Conservation (phyloP, 2,797 vertebrate species). For the Ammospiza maritima region DNA sequence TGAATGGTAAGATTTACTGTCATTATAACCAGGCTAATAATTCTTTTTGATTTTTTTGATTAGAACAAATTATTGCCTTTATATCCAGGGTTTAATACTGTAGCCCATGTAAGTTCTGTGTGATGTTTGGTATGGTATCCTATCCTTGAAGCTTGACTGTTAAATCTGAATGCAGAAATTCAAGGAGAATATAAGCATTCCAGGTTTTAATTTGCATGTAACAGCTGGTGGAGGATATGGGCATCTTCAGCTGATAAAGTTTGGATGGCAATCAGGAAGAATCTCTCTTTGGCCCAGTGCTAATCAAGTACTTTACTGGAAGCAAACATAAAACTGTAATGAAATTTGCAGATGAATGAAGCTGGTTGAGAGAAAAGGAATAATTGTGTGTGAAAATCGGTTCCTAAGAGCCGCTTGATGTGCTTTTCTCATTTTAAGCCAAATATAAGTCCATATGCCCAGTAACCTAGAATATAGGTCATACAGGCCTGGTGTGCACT, state of each 20-base stretch:
- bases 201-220: not conserved
- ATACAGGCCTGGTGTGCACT: not conserved
- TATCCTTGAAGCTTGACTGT: not conserved
- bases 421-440: not conserved
- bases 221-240: not conserved
- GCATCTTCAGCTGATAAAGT: not conserved
- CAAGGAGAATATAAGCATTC: not conserved
- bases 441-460: not conserved
- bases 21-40: not conserved
- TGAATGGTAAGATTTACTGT: not conserved
- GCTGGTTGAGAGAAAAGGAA: not conserved
- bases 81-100: not conserved
- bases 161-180: not conserved
- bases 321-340: not conserved
- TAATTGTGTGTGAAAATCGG: not conserved
- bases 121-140: not conserved
- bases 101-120: not conserved
- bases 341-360: slow-evolving; percentile 6
- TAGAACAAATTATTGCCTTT: not conserved
- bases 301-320: slow-evolving; percentile 4
- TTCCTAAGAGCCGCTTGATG: not conserved
- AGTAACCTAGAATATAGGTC: not conserved
- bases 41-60: not conserved
- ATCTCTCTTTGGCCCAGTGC: not conserved
- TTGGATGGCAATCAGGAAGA: not conserved